Conservation (phyloP, 2,888 invertebrate genomes). For the Hirtodrosophila cameraria region DNA sequence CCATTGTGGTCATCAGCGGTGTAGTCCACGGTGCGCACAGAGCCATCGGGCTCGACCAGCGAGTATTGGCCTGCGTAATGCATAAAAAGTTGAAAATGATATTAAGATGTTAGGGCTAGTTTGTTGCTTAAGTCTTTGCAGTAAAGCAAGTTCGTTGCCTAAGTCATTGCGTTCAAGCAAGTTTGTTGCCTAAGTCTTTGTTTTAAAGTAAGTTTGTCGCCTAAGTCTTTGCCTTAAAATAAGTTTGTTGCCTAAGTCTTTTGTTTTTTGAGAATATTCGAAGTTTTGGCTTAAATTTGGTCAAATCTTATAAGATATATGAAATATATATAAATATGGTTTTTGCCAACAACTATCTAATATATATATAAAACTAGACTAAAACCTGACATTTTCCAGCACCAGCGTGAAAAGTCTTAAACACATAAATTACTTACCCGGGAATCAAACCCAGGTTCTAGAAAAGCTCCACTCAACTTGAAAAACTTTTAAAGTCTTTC, state of each 20-base stretch:
- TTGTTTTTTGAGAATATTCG: constrained; percentile 1
- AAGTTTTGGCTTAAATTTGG: background rate
- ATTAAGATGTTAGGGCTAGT: constrained; percentile 1
- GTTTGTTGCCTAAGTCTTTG: constrained; percentile 55
- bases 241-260: constrained; percentile 32
- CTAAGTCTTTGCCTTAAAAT: constrained; percentile 42
- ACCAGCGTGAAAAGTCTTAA: no score
- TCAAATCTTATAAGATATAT: no score
- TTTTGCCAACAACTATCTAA: no score
- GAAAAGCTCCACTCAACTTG: no score
- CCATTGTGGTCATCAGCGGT: constrained; percentile 89
- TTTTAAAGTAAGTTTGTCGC: constrained; percentile 32
- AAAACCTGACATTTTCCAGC: no score
- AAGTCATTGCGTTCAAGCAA: constrained; percentile 20
- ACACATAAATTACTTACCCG: no score
- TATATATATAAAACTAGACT: no score
- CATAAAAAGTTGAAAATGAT: background rate
- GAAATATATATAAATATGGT: no score
- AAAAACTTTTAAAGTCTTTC: background rate
- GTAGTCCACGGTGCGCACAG: constrained; percentile 86
- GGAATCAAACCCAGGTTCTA: no score
- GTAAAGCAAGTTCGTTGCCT: background rate
- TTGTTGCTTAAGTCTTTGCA: constrained; percentile 12
- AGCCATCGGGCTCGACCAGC: constrained; percentile 85
- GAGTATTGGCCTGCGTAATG: constrained; percentile 86